These are phyloP conservation scores for Pemphredon lugubris DNA, from an alignment of 2,888 invertebrate genomes.

Conservation along the genomic window DNA sequence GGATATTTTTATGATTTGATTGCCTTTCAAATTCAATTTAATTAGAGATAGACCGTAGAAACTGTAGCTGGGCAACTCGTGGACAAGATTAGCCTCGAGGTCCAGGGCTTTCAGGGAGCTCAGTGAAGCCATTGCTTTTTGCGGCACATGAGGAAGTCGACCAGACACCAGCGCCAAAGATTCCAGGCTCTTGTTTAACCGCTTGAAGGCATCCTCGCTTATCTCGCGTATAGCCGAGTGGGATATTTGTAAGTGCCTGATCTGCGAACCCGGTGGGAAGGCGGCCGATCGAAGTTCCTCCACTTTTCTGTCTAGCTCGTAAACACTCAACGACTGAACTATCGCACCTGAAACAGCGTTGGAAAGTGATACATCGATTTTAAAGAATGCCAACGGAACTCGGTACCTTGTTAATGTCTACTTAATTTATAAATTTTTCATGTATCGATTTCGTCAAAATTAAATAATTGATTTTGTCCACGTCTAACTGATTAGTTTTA, in stretches of 20 bases:
- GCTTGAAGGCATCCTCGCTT: constrained; percentile 77
- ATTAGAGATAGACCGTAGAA: constrained; percentile 93
- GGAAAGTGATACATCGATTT: background rate
- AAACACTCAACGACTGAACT: constrained; percentile 92
- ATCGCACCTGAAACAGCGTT: constrained; percentile 72
- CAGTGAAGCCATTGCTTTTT: constrained; percentile 88
- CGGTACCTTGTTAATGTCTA: too few species aligned
- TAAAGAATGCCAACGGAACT: too few species aligned
- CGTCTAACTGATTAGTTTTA: too few species aligned
- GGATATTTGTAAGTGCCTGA: constrained; percentile 89
- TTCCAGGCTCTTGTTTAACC: constrained; percentile 83
- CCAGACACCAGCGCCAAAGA: constrained; percentile 90
- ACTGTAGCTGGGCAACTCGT: constrained; percentile 91
- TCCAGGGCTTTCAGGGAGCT: constrained; percentile 89
- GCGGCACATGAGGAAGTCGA: constrained; percentile 88
- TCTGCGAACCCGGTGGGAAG: constrained; percentile 87
- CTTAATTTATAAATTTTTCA: too few species aligned
- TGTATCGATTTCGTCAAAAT: too few species aligned
- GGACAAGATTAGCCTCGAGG: constrained; percentile 92
- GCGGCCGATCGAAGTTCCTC: constrained; percentile 88
- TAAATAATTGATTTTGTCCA: too few species aligned
- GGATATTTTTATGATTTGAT: constrained; percentile 89
- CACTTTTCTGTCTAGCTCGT: constrained; percentile 92
- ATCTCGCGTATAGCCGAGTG: constrained; percentile 84
- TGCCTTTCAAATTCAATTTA: constrained; percentile 92